A percentile compares a stretch with the other conserved stretches of the same genome.
These are phyloP conservation scores for Formica selysi DNA, from an alignment of 1,140 invertebrate genomes.

Conservation along the genomic window DNA sequence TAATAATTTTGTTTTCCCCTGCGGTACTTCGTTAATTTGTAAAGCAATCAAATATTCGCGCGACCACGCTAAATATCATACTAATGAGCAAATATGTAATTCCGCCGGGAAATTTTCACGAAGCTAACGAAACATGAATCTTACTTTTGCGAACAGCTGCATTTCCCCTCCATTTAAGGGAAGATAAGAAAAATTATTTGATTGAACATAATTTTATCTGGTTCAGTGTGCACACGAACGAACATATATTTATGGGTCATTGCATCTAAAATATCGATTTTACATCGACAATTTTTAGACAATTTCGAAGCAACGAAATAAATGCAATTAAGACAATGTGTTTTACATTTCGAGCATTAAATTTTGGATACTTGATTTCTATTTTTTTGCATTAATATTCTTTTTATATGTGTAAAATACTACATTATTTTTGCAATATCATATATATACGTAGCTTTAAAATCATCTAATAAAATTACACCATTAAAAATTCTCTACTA, in stretches of 20 bases:
- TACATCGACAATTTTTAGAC: constrained; percentile 10
- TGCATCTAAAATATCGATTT: constrained; percentile 1
- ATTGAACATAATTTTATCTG: not conserved
- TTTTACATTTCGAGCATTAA: not conserved
- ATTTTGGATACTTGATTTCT: not conserved
- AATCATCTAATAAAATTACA: not conserved
- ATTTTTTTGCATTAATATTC: not conserved
- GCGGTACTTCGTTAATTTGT: constrained; percentile 24
- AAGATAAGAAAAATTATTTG: constrained; percentile 24
- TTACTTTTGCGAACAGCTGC: not conserved
- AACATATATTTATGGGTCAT: not conserved
- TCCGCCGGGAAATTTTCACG: not conserved
- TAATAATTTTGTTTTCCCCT: not conserved
- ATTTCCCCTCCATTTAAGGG: not conserved
- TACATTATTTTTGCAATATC: not conserved
- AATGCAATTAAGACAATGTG: not conserved
- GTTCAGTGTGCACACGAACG: not conserved
- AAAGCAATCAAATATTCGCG: not conserved
- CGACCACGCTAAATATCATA: not conserved
- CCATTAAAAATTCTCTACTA: not conserved
- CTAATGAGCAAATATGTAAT: not conserved
- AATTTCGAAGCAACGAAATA: not conserved
- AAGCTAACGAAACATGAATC: not conserved
- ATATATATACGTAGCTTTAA: not conserved
- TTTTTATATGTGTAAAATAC: not conserved